These are phyloP conservation scores for Petrocephalus microphthalmus DNA, from an alignment of 2,113 vertebrate genomes.

Conservation along the genomic window DNA sequence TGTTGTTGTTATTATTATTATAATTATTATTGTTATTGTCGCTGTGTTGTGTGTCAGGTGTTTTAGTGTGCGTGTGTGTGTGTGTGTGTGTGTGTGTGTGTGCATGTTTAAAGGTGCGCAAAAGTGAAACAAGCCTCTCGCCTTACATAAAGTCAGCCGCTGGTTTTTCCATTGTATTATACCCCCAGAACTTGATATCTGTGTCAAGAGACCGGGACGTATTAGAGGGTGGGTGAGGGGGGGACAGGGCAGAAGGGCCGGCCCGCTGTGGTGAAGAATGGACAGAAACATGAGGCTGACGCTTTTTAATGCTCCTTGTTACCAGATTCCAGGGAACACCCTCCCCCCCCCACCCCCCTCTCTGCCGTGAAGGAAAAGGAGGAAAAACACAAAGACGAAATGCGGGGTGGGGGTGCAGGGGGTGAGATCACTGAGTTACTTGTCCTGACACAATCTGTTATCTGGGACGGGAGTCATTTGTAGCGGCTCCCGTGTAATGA, in stretches of 20 bases:
- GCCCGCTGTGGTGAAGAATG: conserved; percentile 18
- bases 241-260: neutral
- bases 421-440: conserved; percentile 40
- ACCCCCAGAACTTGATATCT: conserved; percentile 26
- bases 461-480: conserved; percentile 46
- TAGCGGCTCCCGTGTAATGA: conserved; percentile 36
- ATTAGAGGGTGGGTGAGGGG: neutral
- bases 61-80: neutral
- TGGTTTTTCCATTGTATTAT: conserved; percentile 21
- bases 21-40: neutral
- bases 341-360: conserved; percentile 29
- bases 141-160: conserved; percentile 27
- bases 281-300: conserved; percentile 45
- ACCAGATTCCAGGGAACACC: conserved; percentile 54
- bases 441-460: conserved; percentile 48
- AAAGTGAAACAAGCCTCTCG: conserved; percentile 23
- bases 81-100: conserved; percentile 13
- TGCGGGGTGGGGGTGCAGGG: conserved; percentile 30
- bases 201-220: conserved; percentile 11
- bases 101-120: neutral
- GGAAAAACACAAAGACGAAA: conserved; percentile 45
- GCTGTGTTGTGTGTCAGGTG: neutral
- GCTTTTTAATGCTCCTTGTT: conserved; percentile 43
- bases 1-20: neutral
- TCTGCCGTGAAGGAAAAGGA: neutral